Base-by-base conservation (phyloP, 2,113 vertebrate genomes). In the Phylloscopus whistleri region DNA sequence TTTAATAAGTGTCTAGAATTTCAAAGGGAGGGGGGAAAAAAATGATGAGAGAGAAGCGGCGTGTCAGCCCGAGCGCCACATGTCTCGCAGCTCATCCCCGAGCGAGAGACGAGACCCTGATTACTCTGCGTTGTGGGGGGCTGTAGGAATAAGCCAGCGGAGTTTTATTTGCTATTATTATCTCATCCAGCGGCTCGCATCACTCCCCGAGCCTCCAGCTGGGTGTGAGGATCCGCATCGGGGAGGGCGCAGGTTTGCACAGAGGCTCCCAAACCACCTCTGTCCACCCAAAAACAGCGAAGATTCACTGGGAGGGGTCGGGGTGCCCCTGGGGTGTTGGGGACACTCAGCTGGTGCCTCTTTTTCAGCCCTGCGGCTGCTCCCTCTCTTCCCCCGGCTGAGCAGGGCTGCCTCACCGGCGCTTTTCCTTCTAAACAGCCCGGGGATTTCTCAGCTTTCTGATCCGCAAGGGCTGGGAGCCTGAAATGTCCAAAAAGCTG, bases 1-100 rank as follows among this genome's bases (percentile, higher is more conserved):
- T 97, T 97, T 96, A 96, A 95, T 95, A 94, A 88, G 73, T 44
- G 89, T 72, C 96, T 95, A 93, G 74, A 67, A 90, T 96, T 96
- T 92, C 44, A 88, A 83, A 94, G 81, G 83, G 63, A 28, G 52
- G 17, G 9, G 37, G 37, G 37, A 37, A 37, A 76, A 81, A 81
- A 89, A 43, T 2, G 3, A 63, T 12, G 68, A 90, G 80, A 69
- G 60, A 68, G 77, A 83, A 60, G 59, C 4, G 13, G 35, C 43
- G 41, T 68, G 69, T 79, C 78, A 84, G 58, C 30, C 60, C 4
- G 4, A 73, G 33, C 1, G 18, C 53, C 90, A 16, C 64, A 89
- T 53, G 64, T 78, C 68, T 58, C 10, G 2, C 35, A 74, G 75
- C 55, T 80, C 93, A 77, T 90, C 84, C 41, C 23, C 1, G 23